phyloP scores from a whole-genome alignment of 1,140 invertebrate genomes.

The Dendroctonus ponderosae region DNA sequence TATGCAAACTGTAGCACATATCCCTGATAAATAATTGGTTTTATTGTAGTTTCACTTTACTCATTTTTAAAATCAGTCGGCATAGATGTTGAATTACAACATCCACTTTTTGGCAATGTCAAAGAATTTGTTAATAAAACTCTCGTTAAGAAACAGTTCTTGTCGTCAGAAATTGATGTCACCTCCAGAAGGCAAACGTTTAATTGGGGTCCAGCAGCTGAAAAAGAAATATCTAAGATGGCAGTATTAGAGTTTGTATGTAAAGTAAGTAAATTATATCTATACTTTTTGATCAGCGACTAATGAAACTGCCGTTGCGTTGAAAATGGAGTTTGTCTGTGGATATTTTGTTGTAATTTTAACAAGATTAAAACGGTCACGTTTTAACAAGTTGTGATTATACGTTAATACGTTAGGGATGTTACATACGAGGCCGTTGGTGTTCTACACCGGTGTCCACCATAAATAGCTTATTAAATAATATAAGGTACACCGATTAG shows the following conservation, averaged over 20 bases:
- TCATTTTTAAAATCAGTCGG: constrained; percentile 39
- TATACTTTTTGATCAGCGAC: background rate
- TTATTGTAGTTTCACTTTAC: constrained; percentile 40
- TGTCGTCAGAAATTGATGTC: constrained; percentile 36
- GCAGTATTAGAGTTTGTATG: constrained; percentile 42
- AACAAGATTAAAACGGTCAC: no score
- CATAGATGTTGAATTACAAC: constrained; percentile 38
- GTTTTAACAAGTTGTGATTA: no score
- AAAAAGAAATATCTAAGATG: constrained; percentile 42
- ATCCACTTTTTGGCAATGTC: constrained; percentile 41
- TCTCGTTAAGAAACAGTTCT: constrained; percentile 40
- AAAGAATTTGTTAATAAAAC: constrained; percentile 40
- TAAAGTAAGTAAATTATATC: constrained; percentile 34
- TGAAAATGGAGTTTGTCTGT: no score
- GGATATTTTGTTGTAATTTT: no score
- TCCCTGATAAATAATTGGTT: constrained; percentile 6
- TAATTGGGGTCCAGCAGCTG: constrained; percentile 40
- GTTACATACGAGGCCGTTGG: no score
- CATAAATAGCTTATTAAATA: no score
- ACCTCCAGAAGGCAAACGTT: constrained; percentile 32
- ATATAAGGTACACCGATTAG: no score
- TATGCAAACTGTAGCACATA: constrained; percentile 17
- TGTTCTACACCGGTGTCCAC: no score
- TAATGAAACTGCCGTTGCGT: no score
- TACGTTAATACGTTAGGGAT: no score